Conservation (phyloP, 2,888 invertebrate genomes). For the Xiphydria camelus region DNA sequence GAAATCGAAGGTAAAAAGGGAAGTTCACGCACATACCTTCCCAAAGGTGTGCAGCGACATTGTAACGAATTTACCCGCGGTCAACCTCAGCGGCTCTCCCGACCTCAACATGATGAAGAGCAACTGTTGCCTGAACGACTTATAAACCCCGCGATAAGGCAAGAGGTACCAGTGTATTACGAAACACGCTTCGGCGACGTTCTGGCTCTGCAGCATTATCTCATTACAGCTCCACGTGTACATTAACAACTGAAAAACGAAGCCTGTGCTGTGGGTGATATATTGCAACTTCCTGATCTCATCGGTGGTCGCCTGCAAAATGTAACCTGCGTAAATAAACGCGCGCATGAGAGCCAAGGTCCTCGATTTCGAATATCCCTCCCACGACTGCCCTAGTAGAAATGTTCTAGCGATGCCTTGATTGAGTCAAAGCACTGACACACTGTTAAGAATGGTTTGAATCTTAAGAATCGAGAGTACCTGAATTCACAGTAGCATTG, state of each 20-base stretch:
- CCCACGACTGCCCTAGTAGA: too few species aligned
- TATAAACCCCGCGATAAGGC: slow-evolving; percentile 23
- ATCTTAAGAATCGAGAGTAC: too few species aligned
- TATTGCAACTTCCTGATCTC: slow-evolving; percentile 26
- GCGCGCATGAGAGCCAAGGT: neutral
- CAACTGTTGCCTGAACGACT: slow-evolving; percentile 21
- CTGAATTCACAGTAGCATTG: too few species aligned
- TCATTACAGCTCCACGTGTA: slow-evolving; percentile 36
- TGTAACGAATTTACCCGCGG: slow-evolving; percentile 35
- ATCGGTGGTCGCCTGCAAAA: slow-evolving; percentile 19
- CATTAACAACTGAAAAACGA: slow-evolving; percentile 28
- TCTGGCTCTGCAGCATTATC: slow-evolving; percentile 32
- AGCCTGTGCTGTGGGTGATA: slow-evolving; percentile 27
- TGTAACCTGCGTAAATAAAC: neutral
- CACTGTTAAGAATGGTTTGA: too few species aligned
- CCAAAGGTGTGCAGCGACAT: slow-evolving; percentile 39
- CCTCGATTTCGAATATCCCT: neutral
- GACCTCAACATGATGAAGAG: slow-evolving; percentile 32
- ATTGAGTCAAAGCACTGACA: too few species aligned
- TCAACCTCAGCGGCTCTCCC: slow-evolving; percentile 30
- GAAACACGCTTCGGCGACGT: slow-evolving; percentile 31
- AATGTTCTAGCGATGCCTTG: too few species aligned
- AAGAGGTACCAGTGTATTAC: slow-evolving; percentile 31
- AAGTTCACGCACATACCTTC: too few species aligned
- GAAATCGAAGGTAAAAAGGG: too few species aligned